phyloP scores from a whole-genome alignment of 2,888 invertebrate genomes.

The Lypha dubia region DNA sequence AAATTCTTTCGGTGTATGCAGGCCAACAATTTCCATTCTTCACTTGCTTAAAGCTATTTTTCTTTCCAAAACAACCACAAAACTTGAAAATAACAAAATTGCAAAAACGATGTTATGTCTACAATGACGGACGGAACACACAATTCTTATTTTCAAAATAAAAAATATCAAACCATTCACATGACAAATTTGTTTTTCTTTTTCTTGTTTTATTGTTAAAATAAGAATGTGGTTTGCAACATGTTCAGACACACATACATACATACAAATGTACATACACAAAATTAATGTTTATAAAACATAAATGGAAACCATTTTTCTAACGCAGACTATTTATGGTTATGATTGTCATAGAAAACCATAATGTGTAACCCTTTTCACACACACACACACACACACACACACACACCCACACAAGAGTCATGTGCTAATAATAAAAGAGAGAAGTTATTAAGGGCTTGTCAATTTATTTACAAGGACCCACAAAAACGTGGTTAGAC shows the following conservation, averaged over 20 bases:
- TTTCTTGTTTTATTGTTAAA: not conserved
- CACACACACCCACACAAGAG: not conserved
- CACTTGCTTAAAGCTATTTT: too few relatives aligned
- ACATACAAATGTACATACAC: too few relatives aligned
- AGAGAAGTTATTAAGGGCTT: not conserved
- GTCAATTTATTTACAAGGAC: constrained; percentile 25
- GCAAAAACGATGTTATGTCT: too few relatives aligned
- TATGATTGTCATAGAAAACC: constrained; percentile 31
- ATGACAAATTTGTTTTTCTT: not conserved
- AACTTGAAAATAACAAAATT: too few relatives aligned
- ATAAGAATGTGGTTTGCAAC: not conserved
- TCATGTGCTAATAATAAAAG: not conserved
- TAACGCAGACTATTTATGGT: not conserved
- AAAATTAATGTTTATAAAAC: not conserved
- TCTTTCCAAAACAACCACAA: too few relatives aligned
- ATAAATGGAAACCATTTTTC: not conserved
- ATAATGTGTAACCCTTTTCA: constrained; percentile 30
- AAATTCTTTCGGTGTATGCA: too few relatives aligned
- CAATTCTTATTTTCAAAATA: not conserved
- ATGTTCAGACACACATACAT: not conserved
- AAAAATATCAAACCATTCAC: not conserved
- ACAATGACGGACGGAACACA: too few relatives aligned
- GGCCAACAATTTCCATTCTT: too few relatives aligned
- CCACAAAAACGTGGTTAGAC: constrained; percentile 1
- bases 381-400: too few relatives aligned